These are phyloP conservation scores for Chinchilla lanigera DNA, from an alignment of 2,113 vertebrate species.

Conservation along the genomic window DNA sequence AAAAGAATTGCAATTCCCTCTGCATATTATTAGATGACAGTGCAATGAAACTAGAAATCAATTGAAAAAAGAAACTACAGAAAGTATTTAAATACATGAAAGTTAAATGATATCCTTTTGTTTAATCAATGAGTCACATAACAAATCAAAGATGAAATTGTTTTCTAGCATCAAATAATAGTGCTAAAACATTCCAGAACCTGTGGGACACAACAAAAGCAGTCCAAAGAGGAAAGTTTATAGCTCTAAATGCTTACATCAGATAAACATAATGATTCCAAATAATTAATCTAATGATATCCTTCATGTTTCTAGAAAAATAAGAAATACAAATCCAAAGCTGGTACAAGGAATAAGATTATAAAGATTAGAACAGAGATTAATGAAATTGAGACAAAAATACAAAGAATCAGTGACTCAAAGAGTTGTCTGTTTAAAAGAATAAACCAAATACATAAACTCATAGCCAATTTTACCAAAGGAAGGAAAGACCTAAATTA, in stretches of 20 bases:
- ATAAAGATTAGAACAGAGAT: background rate
- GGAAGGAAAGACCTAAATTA: background rate
- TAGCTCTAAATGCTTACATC: background rate
- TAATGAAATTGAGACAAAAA: background rate
- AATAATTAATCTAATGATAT: background rate
- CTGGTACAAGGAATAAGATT: background rate
- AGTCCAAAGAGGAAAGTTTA: background rate
- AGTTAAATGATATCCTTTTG: background rate
- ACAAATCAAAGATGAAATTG: background rate
- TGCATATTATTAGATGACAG: background rate
- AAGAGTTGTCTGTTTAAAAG: background rate
- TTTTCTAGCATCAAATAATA: background rate
- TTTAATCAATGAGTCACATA: background rate
- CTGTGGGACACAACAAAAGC: background rate
- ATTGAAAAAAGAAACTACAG: background rate
- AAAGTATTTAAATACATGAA: background rate
- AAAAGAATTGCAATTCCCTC: background rate
- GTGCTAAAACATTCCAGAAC: background rate
- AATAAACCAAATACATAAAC: background rate
- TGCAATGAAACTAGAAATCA: background rate
- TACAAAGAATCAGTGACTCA: background rate
- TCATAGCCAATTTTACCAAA: background rate
- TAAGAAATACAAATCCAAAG: background rate
- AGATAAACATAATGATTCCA: background rate
- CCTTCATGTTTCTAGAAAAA: background rate